These are phyloP conservation scores for Byasa hedistus DNA, from an alignment of 2,888 invertebrate species.

Conservation along the genomic window DNA sequence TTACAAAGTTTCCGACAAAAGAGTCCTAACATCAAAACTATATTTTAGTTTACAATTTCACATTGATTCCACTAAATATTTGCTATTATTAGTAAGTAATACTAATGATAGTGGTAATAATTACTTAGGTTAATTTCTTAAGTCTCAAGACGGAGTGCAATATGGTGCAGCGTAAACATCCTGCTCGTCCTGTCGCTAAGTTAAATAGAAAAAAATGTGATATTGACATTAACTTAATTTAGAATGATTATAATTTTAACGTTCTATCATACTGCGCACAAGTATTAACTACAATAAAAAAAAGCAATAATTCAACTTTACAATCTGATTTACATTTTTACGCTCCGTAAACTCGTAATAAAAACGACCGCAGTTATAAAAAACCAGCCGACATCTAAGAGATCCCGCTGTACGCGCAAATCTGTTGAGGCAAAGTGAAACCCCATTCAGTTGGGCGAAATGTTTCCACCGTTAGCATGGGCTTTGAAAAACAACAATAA, in stretches of 20 bases:
- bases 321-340: conserved; percentile 69
- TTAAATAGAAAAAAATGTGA: background rate
- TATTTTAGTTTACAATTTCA: no score
- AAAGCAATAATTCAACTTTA: conserved; percentile 27
- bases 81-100: no score
- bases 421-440: conserved; percentile 58
- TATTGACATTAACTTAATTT: background rate
- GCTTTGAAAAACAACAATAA: conserved; percentile 78
- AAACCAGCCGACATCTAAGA: conserved; percentile 50
- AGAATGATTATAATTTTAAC: conserved; percentile 1
- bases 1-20: no score
- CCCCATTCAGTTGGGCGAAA: conserved; percentile 62
- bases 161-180: no score
- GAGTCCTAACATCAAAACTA: no score
- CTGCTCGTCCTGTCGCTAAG: no score
- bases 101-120: no score
- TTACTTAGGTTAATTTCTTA: no score
- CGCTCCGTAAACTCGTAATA: conserved; percentile 71
- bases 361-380: conserved; percentile 61
- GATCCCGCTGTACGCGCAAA: conserved; percentile 58
- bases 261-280: background rate
- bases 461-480: conserved; percentile 49
- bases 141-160: no score
- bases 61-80: no score
- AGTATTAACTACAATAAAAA: conserved; percentile 41